Conservation (phyloP, 2,888 invertebrate genomes). For the Empis stercorea region DNA sequence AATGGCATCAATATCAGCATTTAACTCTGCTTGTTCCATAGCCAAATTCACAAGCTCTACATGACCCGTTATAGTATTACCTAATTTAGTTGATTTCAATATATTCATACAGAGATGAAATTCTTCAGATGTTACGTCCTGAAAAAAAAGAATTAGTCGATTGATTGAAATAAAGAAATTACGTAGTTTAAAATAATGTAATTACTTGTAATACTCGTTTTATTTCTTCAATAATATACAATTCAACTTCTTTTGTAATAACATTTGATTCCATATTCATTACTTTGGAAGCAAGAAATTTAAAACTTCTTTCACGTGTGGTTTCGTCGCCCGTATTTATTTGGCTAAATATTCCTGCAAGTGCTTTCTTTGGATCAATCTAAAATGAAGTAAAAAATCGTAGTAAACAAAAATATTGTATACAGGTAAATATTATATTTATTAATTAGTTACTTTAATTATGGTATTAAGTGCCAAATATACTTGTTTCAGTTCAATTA, state of each 20-base stretch:
- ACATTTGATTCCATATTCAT: conserved; percentile 64
- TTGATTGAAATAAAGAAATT: background rate
- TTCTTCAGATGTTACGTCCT: conserved; percentile 86
- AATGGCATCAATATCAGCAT: conserved; percentile 42
- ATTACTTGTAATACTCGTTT: conserved; percentile 70
- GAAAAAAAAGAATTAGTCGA: conserved; percentile 10
- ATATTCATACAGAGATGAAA: conserved; percentile 82
- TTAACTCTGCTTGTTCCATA: conserved; percentile 74
- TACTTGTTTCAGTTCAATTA: conserved; percentile 70
- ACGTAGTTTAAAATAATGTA: background rate
- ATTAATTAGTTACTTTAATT: conserved; percentile 26
- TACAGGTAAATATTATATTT: too few relatives aligned
- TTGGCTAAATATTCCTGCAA: conserved; percentile 56
- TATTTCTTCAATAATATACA: conserved; percentile 66
- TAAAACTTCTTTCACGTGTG: conserved; percentile 74
- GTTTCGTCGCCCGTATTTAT: conserved; percentile 56
- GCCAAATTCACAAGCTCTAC: conserved; percentile 78
- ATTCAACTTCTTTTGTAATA: conserved; percentile 74
- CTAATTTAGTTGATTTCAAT: conserved; percentile 65
- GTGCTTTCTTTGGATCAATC: conserved; percentile 40
- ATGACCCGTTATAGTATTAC: conserved; percentile 71
- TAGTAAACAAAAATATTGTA: too few relatives aligned
- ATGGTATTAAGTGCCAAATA: conserved; percentile 64
- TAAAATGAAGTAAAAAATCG: conserved; percentile 8
- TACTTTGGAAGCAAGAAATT: conserved; percentile 74